phyloP scores from a whole-genome alignment of 1,140 invertebrate genomes.

The Microplitis demolitor region DNA sequence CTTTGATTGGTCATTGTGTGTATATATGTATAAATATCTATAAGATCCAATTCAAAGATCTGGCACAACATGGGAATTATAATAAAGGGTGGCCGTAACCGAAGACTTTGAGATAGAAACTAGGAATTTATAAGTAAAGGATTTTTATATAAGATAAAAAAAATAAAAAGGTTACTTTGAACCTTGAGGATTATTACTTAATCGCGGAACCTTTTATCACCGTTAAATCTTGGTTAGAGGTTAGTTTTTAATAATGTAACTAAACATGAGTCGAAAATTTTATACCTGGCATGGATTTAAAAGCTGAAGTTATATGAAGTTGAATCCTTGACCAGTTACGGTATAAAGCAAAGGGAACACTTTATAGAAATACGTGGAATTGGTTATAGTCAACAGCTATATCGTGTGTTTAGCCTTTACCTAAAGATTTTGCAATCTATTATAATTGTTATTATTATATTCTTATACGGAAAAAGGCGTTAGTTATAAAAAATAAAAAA shows the following conservation, averaged over 20 bases:
- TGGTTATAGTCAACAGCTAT: not conserved
- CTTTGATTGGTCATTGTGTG: too few species aligned
- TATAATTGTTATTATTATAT: too few species aligned
- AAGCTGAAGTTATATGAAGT: not conserved
- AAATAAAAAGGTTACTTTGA: not conserved
- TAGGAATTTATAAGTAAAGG: not conserved
- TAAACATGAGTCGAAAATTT: too few species aligned
- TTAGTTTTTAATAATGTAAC: too few species aligned
- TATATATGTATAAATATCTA: not conserved
- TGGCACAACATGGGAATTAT: not conserved
- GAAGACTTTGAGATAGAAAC: not conserved
- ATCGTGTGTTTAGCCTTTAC: too few species aligned
- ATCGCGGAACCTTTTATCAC: slow-evolving; percentile 7
- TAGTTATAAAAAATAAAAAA: too few species aligned
- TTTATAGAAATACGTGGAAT: slow-evolving; percentile 2
- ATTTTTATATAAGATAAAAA: not conserved
- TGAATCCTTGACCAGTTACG: slow-evolving; percentile 6
- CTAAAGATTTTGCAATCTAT: too few species aligned
- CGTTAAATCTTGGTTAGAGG: too few species aligned
- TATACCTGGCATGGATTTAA: too few species aligned
- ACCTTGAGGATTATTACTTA: slow-evolving; percentile 1
- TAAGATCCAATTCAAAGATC: not conserved
- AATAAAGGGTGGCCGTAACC: not conserved
- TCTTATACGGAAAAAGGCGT: too few species aligned
- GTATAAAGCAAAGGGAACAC: not conserved